A percentile compares a stretch with the other conserved stretches of the same genome.
These are phyloP conservation scores for Empidonax traillii DNA, from an alignment of 2,113 vertebrate genomes.

Conservation along the genomic window DNA sequence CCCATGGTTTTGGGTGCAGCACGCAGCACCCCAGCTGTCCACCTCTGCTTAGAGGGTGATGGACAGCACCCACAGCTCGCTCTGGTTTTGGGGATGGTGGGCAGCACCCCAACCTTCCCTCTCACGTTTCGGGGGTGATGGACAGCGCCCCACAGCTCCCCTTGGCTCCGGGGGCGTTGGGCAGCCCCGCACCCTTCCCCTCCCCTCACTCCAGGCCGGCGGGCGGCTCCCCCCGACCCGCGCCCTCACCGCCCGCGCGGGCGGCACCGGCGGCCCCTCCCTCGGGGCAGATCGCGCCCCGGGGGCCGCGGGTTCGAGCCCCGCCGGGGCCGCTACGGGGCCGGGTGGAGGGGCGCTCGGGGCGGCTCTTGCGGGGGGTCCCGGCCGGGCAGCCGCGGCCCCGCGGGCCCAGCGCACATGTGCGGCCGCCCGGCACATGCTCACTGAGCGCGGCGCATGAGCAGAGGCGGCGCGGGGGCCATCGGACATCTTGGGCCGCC, in stretches of 20 bases:
- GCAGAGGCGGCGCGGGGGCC: conserved; percentile 7
- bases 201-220: not conserved
- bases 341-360: too few species aligned
- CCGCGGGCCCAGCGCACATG: conserved; percentile 16
- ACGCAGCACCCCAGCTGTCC: not conserved
- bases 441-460: conserved; percentile 35
- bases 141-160: too few species aligned
- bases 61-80: too few species aligned
- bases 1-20: too few species aligned
- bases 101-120: too few species aligned
- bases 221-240: too few species aligned
- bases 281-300: not conserved
- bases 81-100: too few species aligned
- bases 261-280: not conserved
- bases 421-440: conserved; percentile 33
- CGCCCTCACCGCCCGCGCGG: not conserved
- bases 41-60: not conserved
- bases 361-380: not conserved
- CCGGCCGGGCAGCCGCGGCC: not conserved
- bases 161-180: too few species aligned
- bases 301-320: not conserved
- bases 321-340: not conserved
- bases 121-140: too few species aligned
- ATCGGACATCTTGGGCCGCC: not conserved
- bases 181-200: not conserved